phyloP scores from a whole-genome alignment of 2,888 invertebrate species.

The Anagyrus pseudococci region DNA sequence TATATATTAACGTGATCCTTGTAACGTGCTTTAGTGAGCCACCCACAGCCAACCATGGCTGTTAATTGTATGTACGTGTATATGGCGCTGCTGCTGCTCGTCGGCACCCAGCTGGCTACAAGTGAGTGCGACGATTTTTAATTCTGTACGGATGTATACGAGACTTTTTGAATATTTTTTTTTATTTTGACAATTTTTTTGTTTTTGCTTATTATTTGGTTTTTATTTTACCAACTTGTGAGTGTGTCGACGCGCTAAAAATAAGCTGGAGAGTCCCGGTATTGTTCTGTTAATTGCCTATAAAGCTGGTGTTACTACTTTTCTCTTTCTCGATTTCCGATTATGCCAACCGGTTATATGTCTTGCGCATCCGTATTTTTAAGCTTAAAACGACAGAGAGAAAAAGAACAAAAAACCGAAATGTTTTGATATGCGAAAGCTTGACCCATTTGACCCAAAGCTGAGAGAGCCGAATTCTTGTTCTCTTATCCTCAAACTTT shows the following conservation, averaged over 20 bases:
- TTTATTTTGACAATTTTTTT: constrained; percentile 1
- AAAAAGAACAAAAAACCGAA: too few relatives aligned
- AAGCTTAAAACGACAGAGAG: too few relatives aligned
- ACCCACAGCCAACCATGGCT: constrained; percentile 16
- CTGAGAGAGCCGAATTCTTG: too few relatives aligned
- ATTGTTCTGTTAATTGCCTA: neutral
- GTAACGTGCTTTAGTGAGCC: neutral
- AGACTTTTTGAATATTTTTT: neutral
- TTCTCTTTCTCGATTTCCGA: neutral
- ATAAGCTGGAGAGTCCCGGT: neutral
- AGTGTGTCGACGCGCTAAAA: neutral
- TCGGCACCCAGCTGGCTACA: constrained; percentile 21
- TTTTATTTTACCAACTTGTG: neutral
- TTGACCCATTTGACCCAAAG: too few relatives aligned
- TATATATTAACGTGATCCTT: neutral
- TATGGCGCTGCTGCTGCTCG: constrained; percentile 25
- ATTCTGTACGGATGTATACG: too few relatives aligned
- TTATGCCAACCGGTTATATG: too few relatives aligned
- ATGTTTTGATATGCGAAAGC: too few relatives aligned
- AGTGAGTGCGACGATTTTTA: too few relatives aligned
- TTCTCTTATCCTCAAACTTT: too few relatives aligned
- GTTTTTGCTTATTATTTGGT: neutral
- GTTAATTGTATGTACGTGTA: constrained; percentile 9
- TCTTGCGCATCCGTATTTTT: too few relatives aligned
- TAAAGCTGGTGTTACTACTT: neutral